Conservation (phyloP, 2,113 vertebrate species). For the Proteles cristata region DNA sequence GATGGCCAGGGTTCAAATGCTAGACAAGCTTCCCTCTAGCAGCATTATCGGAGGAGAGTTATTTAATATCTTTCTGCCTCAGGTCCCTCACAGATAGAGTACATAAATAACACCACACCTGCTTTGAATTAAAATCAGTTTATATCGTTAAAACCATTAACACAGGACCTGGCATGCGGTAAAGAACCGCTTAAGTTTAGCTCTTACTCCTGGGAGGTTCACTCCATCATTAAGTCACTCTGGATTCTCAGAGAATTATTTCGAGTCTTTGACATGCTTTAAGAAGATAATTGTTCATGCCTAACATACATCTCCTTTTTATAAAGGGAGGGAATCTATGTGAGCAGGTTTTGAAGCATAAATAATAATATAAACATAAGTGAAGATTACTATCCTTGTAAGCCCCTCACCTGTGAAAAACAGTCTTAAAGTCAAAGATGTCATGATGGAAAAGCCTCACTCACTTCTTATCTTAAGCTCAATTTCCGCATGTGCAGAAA, state of each 20-base stretch:
- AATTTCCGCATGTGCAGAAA: neutral
- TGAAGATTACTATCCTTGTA: neutral
- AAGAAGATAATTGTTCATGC: neutral
- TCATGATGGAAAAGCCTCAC: neutral
- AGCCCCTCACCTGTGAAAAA: neutral
- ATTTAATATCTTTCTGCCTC: neutral
- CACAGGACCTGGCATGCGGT: neutral
- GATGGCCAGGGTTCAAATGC: neutral
- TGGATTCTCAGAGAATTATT: neutral
- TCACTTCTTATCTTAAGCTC: neutral
- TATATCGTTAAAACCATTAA: neutral
- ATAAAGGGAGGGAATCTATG: neutral
- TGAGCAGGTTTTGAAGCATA: neutral
- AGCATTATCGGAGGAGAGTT: neutral
- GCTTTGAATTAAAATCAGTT: neutral
- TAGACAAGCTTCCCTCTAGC: neutral
- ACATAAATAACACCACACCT: neutral
- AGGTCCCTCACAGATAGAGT: neutral
- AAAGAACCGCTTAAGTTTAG: neutral
- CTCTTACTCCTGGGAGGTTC: neutral
- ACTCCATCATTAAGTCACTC: neutral
- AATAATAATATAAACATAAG: neutral
- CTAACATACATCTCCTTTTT: neutral
- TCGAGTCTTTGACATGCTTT: neutral
- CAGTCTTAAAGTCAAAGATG: neutral